Evolutionary conservation across 2,113 vertebrate genomes (phyloP).

Genomic region (Cichladusa arquata): DNA sequence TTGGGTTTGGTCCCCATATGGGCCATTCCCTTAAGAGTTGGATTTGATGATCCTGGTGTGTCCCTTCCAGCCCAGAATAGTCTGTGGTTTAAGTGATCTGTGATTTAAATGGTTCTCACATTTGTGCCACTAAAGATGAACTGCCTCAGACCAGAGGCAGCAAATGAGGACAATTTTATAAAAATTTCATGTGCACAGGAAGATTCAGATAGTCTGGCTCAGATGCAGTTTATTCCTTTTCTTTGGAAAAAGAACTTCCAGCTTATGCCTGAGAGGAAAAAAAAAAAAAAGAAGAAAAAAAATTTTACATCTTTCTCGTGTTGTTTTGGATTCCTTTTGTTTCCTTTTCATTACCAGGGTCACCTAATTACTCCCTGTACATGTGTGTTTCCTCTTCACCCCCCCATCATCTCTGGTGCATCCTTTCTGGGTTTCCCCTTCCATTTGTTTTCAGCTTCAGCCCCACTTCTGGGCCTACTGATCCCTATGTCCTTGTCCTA

Average conservation of each 20-base stretch:
- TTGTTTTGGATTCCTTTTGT: conserved; percentile 22
- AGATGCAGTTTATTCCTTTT: background rate
- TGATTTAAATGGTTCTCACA: background rate
- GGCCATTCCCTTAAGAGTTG: background rate
- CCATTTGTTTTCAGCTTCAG: conserved; percentile 43
- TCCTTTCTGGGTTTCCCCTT: conserved; percentile 46
- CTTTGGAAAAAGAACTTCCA: background rate
- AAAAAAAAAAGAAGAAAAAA: no score
- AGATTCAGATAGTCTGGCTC: background rate
- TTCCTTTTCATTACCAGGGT: background rate
- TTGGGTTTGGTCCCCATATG: background rate
- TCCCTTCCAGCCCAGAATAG: background rate
- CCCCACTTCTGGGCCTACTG: background rate
- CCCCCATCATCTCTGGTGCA: background rate
- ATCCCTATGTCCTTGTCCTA: conserved; percentile 41
- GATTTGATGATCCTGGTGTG: background rate
- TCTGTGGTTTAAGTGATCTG: background rate
- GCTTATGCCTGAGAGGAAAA: background rate
- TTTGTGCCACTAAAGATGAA: background rate
- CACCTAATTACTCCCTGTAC: conserved; percentile 17
- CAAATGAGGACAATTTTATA: background rate
- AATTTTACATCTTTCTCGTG: background rate
- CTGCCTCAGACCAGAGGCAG: background rate
- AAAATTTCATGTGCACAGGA: background rate
- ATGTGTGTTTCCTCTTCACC: conserved; percentile 12